phyloP scores from a whole-genome alignment of 2,113 vertebrate species.

The Myotis yumanensis region DNA sequence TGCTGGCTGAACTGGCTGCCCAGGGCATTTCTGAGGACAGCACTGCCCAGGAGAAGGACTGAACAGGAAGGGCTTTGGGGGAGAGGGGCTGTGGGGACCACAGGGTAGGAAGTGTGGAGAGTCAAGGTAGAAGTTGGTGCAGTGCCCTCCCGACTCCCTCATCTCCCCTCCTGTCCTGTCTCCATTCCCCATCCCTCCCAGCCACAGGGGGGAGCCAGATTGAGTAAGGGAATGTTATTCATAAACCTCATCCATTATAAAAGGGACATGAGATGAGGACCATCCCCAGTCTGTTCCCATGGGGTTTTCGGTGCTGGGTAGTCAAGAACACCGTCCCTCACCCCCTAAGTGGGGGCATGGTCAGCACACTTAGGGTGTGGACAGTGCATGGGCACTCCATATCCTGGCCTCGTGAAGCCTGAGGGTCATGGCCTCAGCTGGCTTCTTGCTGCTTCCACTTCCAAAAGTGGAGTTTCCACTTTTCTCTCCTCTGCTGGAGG shows the following conservation, averaged over 20 bases:
- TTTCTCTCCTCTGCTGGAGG: conserved; percentile 11
- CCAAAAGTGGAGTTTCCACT: background rate
- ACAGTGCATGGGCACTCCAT: background rate
- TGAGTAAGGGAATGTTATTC: background rate
- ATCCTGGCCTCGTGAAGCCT: conserved; percentile 34
- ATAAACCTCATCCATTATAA: conserved; percentile 24
- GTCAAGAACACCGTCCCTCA: background rate
- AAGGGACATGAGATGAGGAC: background rate
- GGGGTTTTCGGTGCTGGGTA: conserved; percentile 50
- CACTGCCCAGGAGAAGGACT: conserved; percentile 83
- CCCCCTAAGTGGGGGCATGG: background rate
- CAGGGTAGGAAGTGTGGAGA: background rate
- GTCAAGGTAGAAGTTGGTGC: background rate
- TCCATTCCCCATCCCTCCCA: background rate
- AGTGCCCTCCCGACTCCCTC: background rate
- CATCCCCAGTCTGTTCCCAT: background rate
- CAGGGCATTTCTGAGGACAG: conserved; percentile 95
- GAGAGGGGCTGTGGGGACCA: conserved; percentile 18
- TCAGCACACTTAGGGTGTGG: background rate
- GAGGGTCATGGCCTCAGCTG: background rate
- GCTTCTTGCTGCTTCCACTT: conserved; percentile 60
- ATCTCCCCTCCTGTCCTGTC: background rate
- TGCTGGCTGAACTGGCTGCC: conserved; percentile 91
- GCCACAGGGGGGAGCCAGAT: background rate
- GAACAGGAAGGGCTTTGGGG: background rate